Base-by-base conservation (phyloP, 2,113 vertebrate species). In the Pantherophis guttatus region DNA sequence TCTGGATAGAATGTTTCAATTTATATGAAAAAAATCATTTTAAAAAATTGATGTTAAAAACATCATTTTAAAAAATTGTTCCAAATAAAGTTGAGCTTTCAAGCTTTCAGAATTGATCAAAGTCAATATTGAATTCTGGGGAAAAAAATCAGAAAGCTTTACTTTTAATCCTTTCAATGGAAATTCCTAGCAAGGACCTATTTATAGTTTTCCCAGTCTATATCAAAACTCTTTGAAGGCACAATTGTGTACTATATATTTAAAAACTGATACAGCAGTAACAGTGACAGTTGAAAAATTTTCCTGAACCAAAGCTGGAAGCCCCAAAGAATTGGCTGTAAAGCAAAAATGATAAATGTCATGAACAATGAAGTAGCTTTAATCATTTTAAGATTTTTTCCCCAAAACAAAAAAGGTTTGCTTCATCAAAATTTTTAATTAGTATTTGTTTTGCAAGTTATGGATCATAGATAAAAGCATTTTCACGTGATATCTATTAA, bases 401-500 rank as follows among this genome's bases (percentile, higher is more conserved):
- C 93, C 52, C 94, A 93, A 95, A 95, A 92, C 48, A 90, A 92
- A 52, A 91, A 44, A 0, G 0, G 70, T 88, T 91, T 95, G 44
- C 65, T 96, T 90, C 44, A 57, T 3, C 39, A 44, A 89, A 95
- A 95, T 65, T 2, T 62, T 94, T 87, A 93, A 94, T 39, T 89
- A 57, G 55, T 48, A 90, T 2, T 13, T 65, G 91, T 92, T 94
- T 93, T 90, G 93, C 33, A 90, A 93, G 3, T 44, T 89, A 33
- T 29, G 1, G 92, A 92, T 93, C 55, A 91, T 91, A 86, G 24
- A 26, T 24, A 53, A 91, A 29, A 48, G 65, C 44, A 93, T 33
- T 92, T 29, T 86, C n/a, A 94, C 24, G 81, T 0, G 24, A 24
- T 3, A 91, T 88, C 4, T n/a, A 52, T 90, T 54, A 90, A 94